phyloP scores from a whole-genome alignment of 2,888 invertebrate species.

The Zaprionus lineosus region DNA sequence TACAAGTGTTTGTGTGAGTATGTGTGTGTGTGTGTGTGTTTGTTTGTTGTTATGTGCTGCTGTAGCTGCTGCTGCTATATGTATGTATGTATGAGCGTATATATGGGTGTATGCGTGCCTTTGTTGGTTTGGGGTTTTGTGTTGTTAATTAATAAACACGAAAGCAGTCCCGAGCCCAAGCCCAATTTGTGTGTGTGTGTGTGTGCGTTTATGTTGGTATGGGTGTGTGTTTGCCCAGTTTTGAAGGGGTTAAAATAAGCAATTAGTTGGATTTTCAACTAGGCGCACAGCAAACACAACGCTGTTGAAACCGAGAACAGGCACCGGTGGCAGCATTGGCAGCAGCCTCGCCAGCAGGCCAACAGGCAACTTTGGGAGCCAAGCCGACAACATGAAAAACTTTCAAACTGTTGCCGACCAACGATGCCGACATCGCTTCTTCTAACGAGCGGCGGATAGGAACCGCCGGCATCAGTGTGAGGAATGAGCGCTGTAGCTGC shows the following conservation, averaged over 20 bases:
- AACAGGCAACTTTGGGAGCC: slow-evolving; percentile 58
- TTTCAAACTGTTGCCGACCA: slow-evolving; percentile 71
- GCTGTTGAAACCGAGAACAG: slow-evolving; percentile 60
- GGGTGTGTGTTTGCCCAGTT: slow-evolving; percentile 60
- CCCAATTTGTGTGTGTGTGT: slow-evolving; percentile 43
- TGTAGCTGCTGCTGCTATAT: too few species aligned
- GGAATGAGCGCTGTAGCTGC: slow-evolving; percentile 13
- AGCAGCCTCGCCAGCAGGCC: too few species aligned
- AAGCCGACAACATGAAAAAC: slow-evolving; percentile 68
- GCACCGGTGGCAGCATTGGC: slow-evolving; percentile 32
- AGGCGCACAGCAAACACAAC: slow-evolving; percentile 72
- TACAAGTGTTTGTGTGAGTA: slow-evolving; percentile 48
- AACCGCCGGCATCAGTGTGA: slow-evolving; percentile 36
- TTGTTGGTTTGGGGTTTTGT: slow-evolving; percentile 77
- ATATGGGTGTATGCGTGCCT: slow-evolving; percentile 48
- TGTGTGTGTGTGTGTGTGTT: slow-evolving; percentile 23
- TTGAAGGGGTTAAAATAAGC: slow-evolving; percentile 81
- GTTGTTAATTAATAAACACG: slow-evolving; percentile 80
- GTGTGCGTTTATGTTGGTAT: slow-evolving; percentile 20
- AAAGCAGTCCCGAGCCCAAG: slow-evolving; percentile 54
- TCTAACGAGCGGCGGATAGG: slow-evolving; percentile 69
- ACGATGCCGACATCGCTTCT: slow-evolving; percentile 51
- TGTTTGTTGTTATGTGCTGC: slow-evolving; percentile 4
- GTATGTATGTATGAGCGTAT: slow-evolving; percentile 29
- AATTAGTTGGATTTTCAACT: slow-evolving; percentile 78